Evolutionary conservation across 1,140 invertebrate species (phyloP).

Genomic region (Cotesia vestalis): DNA sequence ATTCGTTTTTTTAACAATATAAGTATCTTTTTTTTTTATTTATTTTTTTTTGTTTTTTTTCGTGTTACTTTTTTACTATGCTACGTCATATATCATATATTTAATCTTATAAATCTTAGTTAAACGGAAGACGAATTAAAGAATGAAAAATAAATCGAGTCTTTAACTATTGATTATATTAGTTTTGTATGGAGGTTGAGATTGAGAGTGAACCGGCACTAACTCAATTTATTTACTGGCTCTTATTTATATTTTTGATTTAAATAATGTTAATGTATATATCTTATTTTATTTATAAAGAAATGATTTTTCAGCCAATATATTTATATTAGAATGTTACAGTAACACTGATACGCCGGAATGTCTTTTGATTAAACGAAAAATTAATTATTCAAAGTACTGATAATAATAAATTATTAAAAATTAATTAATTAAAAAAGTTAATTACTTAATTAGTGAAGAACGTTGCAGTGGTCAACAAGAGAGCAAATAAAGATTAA

Average conservation of each 20-base stretch:
- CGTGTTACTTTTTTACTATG: background rate
- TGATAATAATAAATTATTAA: too few relatives aligned
- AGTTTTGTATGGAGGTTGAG: too few relatives aligned
- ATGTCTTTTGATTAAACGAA: constrained; percentile 50
- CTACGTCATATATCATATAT: background rate
- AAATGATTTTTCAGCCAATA: background rate
- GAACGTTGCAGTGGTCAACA: too few relatives aligned
- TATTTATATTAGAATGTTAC: constrained; percentile 53
- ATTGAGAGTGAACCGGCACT: too few relatives aligned
- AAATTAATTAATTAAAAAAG: constrained; percentile 3
- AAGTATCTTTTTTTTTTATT: constrained; percentile 53
- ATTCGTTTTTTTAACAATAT: constrained; percentile 49
- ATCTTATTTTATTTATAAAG: constrained; percentile 43
- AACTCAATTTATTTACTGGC: too few relatives aligned
- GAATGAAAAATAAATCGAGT: constrained; percentile 1
- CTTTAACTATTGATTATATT: too few relatives aligned
- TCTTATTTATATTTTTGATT: constrained; percentile 4
- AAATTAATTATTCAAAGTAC: background rate
- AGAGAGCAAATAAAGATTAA: constrained; percentile 20
- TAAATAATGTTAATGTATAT: constrained; percentile 33
- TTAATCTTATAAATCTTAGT: background rate
- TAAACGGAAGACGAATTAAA: constrained; percentile 2
- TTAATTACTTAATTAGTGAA: constrained; percentile 12
- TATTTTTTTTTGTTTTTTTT: too few relatives aligned
- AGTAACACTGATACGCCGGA: constrained; percentile 60